Evolutionary conservation across 2,113 vertebrate genomes (phyloP).

Genomic region (Pseudonaja textilis): DNA sequence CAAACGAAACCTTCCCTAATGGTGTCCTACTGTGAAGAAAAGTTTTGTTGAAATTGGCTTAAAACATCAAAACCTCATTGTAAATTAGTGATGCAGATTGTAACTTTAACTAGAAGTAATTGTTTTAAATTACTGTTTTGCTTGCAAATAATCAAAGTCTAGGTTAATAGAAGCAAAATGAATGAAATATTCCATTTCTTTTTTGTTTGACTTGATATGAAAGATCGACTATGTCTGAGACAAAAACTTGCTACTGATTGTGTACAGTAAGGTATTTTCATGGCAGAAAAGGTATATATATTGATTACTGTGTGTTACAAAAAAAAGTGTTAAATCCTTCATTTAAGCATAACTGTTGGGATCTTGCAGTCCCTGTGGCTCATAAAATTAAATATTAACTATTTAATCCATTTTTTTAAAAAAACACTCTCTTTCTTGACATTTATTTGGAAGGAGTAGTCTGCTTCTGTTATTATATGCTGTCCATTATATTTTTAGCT

Average conservation of each 20-base stretch:
- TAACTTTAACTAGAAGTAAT: conserved; percentile 78
- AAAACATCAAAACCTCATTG: conserved; percentile 57
- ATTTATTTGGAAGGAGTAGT: conserved; percentile 46
- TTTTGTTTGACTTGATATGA: conserved; percentile 67
- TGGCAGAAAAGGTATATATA: conserved; percentile 61
- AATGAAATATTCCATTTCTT: conserved; percentile 63
- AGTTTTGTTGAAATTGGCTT: conserved; percentile 70
- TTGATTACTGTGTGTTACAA: conserved; percentile 62
- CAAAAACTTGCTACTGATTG: conserved; percentile 63
- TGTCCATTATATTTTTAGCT: conserved; percentile 41
- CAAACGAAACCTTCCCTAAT: conserved; percentile 63
- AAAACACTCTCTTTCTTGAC: conserved; percentile 24
- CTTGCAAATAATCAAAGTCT: conserved; percentile 70
- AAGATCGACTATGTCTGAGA: conserved; percentile 63
- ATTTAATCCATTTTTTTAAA: conserved; percentile 42
- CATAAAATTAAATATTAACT: conserved; percentile 52
- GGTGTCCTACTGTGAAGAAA: conserved; percentile 74
- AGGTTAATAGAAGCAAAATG: conserved; percentile 64
- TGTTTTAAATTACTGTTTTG: conserved; percentile 73
- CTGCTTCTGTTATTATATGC: conserved; percentile 39
- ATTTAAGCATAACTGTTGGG: conserved; percentile 59
- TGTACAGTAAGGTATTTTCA: conserved; percentile 71
- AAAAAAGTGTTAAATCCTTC: conserved; percentile 62
- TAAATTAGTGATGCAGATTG: conserved; percentile 75
- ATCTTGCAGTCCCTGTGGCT: conserved; percentile 54